Evolutionary conservation across 2,797 vertebrate genomes (phyloP).

Genomic region (Danio choprae): DNA sequence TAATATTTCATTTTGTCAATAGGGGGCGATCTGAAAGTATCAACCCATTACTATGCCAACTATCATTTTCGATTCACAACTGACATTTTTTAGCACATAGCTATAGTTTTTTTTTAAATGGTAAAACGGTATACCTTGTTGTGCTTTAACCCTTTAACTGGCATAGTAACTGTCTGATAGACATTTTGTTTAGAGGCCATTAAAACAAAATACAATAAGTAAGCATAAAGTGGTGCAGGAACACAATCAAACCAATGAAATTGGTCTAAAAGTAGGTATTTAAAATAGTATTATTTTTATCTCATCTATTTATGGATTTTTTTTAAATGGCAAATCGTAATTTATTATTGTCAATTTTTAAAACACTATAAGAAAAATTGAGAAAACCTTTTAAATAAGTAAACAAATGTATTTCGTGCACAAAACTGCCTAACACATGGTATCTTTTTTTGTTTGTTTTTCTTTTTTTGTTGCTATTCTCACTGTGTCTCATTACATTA

Average conservation of each 20-base stretch:
- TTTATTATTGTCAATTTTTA: not conserved
- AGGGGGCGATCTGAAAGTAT: not conserved
- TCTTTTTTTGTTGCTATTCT: not conserved
- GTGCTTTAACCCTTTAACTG: no score
- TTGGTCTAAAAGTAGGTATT: not conserved
- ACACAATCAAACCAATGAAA: no score
- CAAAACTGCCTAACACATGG: not conserved
- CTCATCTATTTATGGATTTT: no score
- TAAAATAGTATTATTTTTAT: not conserved
- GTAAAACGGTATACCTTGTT: no score
- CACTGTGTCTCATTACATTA: slow-evolving; percentile 26
- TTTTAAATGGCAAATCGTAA: not conserved
- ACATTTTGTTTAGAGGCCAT: no score
- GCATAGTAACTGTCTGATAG: no score
- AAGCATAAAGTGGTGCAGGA: no score
- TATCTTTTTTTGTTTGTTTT: slow-evolving; percentile 1
- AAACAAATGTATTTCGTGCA: not conserved
- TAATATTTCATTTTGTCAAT: not conserved
- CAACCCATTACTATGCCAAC: not conserved
- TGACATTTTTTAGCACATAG: no score
- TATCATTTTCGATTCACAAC: not conserved
- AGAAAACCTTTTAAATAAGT: not conserved
- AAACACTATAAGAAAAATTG: no score
- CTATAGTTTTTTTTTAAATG: no score
- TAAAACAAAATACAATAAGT: no score